Conservation (phyloP, 2,113 vertebrate species). For the Mormyrus lacerda region DNA sequence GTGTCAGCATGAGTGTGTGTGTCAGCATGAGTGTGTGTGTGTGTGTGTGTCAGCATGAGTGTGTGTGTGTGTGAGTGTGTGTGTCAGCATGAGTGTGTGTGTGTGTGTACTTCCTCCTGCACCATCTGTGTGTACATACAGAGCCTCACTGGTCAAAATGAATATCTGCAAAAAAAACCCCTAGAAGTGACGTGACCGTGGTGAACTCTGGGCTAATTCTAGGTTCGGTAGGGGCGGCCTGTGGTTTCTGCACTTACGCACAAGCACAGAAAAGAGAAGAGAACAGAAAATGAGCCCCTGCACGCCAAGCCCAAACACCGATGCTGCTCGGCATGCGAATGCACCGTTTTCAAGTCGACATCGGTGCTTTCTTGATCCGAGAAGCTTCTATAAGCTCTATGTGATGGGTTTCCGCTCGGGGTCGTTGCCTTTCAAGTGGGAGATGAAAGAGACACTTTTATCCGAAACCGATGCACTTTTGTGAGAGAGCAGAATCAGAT, state of each 20-base stretch:
- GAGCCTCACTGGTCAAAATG: background rate
- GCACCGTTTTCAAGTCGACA: background rate
- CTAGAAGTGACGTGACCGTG: background rate
- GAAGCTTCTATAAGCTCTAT: background rate
- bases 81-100: no score
- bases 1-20: no score
- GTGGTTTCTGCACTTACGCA: background rate
- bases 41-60: no score
- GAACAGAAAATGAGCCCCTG: background rate
- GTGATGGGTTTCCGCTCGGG: background rate
- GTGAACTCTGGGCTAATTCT: background rate
- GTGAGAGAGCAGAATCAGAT: background rate
- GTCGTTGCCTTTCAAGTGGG: background rate
- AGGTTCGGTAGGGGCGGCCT: background rate
- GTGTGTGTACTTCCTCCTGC: background rate
- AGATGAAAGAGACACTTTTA: background rate
- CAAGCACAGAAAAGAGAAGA: background rate
- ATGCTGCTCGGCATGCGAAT: background rate
- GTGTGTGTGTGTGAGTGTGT: background rate
- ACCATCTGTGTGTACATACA: background rate
- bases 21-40: background rate
- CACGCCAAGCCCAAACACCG: background rate
- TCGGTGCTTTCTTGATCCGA: background rate
- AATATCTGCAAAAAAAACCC: background rate
- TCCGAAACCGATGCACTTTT: background rate